These are phyloP conservation scores for Fregata magnificens DNA, from an alignment of 2,113 vertebrate species.

Conservation along the genomic window DNA sequence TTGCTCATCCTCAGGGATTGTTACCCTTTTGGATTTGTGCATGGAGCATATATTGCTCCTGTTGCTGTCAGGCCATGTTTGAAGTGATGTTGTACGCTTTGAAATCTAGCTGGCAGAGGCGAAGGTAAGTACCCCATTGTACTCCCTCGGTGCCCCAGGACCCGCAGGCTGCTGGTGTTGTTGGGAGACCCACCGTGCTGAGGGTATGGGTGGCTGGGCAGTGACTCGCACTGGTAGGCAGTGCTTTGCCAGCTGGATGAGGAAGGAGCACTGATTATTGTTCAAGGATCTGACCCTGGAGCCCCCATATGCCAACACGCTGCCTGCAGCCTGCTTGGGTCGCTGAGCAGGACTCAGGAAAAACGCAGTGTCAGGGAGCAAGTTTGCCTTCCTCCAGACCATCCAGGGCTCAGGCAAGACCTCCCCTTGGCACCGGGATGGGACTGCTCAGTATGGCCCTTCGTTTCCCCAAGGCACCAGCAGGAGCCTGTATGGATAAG, in stretches of 20 bases:
- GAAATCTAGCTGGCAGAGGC: neutral
- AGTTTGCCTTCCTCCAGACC: neutral
- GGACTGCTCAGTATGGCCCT: neutral
- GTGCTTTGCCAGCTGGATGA: neutral
- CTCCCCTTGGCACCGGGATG: neutral
- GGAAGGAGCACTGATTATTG: neutral
- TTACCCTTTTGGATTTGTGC: neutral
- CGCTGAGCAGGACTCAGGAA: neutral
- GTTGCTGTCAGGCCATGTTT: neutral
- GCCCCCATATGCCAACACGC: rapidly evolving
- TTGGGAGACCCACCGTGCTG: neutral
- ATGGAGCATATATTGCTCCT: neutral
- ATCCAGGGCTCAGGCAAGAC: neutral
- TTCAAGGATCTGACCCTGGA: neutral
- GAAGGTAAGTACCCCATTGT: neutral
- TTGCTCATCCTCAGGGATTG: neutral
- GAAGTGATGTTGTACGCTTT: neutral
- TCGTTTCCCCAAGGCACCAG: neutral
- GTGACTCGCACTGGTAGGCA: neutral
- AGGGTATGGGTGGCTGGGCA: neutral
- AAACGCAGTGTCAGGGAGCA: neutral
- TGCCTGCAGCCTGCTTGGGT: neutral
- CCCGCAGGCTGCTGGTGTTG: neutral
- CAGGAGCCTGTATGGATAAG: neutral
- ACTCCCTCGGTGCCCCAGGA: no score